Conservation (phyloP, 1,140 invertebrate species). For the Lordiphosa mommai region DNA sequence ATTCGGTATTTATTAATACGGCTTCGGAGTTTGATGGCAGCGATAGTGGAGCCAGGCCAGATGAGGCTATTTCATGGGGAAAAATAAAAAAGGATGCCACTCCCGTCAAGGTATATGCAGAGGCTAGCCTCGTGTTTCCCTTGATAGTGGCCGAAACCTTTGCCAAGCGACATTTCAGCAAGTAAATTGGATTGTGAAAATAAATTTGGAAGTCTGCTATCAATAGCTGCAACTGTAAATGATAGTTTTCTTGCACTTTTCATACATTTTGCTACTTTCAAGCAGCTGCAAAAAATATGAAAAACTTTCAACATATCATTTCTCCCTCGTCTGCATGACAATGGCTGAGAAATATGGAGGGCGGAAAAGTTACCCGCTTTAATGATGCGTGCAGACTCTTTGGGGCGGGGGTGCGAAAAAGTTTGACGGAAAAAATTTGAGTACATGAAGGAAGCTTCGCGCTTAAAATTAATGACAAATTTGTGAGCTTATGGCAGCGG, state of each 20-base stretch:
- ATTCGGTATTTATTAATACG: constrained; percentile 98
- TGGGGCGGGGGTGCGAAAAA: not conserved
- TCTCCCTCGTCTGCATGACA: not conserved
- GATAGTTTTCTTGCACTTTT: constrained; percentile 1
- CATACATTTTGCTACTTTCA: not conserved
- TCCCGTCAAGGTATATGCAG: constrained; percentile 97
- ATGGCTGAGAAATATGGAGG: constrained; percentile 7
- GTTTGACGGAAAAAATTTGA: constrained; percentile 7
- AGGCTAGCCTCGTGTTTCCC: constrained; percentile 97
- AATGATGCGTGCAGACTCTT: constrained; percentile 20
- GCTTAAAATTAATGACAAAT: constrained; percentile 16
- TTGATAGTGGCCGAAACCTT: constrained; percentile 98
- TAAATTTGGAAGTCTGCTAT: constrained; percentile 22
- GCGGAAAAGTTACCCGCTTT: constrained; percentile 16
- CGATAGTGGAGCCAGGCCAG: constrained; percentile 97
- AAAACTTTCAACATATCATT: not conserved
- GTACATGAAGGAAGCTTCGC: not conserved
- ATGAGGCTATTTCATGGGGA: constrained; percentile 99
- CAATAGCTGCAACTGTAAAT: not conserved
- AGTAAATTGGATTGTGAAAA: constrained; percentile 17
- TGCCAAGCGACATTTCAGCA: constrained; percentile 82
- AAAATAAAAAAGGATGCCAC: constrained; percentile 94
- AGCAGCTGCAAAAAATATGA: not conserved
- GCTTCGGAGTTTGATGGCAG: constrained; percentile 98
- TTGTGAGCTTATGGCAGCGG: constrained; percentile 3